These are phyloP conservation scores for Proales similis DNA, from an alignment of 1,140 invertebrate genomes.

Conservation along the genomic window DNA sequence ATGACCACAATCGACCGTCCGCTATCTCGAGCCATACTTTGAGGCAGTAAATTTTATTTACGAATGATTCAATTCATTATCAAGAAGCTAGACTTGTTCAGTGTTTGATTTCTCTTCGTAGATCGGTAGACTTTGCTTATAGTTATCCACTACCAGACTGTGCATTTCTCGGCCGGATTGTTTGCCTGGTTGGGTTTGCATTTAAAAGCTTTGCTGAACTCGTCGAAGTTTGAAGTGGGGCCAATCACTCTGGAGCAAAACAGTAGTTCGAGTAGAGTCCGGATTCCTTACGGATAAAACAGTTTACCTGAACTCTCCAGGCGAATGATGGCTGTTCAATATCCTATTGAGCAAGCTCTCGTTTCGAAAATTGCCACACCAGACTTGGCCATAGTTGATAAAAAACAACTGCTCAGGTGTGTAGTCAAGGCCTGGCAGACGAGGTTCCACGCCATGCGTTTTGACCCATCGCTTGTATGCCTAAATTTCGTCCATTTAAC, in stretches of 20 bases:
- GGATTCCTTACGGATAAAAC: neutral
- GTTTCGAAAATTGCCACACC: slow-evolving; percentile 31
- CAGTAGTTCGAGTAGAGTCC: neutral
- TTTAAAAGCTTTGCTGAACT: slow-evolving; percentile 27
- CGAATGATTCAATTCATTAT: too few species aligned
- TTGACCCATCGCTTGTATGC: slow-evolving; percentile 60
- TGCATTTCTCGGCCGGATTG: slow-evolving; percentile 36
- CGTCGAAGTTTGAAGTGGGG: slow-evolving; percentile 27
- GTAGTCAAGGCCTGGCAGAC: slow-evolving; percentile 61
- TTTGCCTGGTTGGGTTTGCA: slow-evolving; percentile 21
- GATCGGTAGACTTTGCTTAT: neutral
- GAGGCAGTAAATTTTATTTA: too few species aligned
- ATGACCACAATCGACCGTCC: too few species aligned
- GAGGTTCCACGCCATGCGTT: slow-evolving; percentile 52
- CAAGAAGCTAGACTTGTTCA: too few species aligned
- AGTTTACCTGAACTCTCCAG: slow-evolving; percentile 6
- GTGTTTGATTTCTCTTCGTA: neutral
- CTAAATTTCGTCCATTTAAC: slow-evolving; percentile 43
- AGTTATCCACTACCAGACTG: slow-evolving; percentile 25
- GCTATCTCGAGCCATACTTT: too few species aligned
- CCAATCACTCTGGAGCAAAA: slow-evolving; percentile 28
- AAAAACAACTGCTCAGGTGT: slow-evolving; percentile 65
- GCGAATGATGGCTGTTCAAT: slow-evolving; percentile 23
- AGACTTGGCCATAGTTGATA: slow-evolving; percentile 64
- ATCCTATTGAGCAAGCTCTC: slow-evolving; percentile 21